A percentile compares a stretch with the other conserved stretches of the same genome.
These are phyloP conservation scores for Lysandra bellargus DNA, from an alignment of 2,888 invertebrate genomes.

Conservation along the genomic window DNA sequence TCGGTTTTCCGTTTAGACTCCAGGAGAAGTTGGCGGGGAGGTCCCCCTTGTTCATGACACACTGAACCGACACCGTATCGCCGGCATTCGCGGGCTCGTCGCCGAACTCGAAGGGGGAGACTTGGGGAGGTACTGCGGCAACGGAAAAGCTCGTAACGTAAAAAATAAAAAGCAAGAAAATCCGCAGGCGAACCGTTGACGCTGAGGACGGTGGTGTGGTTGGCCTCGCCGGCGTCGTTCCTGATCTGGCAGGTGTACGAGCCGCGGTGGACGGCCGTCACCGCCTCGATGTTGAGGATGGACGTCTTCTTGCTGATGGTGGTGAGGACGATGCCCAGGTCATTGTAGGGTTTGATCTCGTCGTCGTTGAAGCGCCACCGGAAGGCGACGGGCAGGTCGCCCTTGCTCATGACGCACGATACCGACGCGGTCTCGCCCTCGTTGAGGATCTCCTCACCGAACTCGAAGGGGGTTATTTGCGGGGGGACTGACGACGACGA, in stretches of 20 bases:
- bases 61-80: constrained; percentile 86
- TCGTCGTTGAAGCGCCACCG: constrained; percentile 85
- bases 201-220: constrained; percentile 80
- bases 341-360: constrained; percentile 72
- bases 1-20: constrained; percentile 79
- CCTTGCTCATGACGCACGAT: constrained; percentile 87
- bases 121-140: constrained; percentile 83
- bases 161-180: constrained; percentile 44
- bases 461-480: constrained; percentile 87
- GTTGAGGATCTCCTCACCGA: constrained; percentile 86
- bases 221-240: constrained; percentile 82
- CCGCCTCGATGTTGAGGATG: constrained; percentile 83
- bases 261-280: constrained; percentile 81
- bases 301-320: constrained; percentile 83
- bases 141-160: constrained; percentile 50
- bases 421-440: constrained; percentile 87
- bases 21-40: constrained; percentile 88
- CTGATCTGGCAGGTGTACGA: constrained; percentile 83
- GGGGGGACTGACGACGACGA: constrained; percentile 81
- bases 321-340: constrained; percentile 80
- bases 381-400: constrained; percentile 89
- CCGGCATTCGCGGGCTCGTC: constrained; percentile 87
- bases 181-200: constrained; percentile 79
- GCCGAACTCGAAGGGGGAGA: constrained; percentile 84
- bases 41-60: constrained; percentile 88